Evolutionary conservation across 2,797 vertebrate genomes (phyloP), one percentile per base, ranked within the genome.

Genomic region (Pampus argenteus): DNA sequence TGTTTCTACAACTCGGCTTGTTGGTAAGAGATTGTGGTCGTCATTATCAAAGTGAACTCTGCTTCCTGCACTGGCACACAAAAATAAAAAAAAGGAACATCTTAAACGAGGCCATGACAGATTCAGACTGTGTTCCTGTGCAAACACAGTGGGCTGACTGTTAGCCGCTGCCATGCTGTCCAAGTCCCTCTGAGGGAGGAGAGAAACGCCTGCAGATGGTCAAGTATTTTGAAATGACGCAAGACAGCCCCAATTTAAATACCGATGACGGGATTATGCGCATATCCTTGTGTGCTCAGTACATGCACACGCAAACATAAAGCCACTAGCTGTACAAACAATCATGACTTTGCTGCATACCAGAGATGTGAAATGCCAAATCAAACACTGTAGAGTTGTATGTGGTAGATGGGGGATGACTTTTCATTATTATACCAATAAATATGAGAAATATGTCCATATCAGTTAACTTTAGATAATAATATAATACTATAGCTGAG

Each of bases 171-270:
- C 36, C 70, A 28, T 71, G 52, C 79, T 80, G 76, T 72, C 64
- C 77, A 79, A 82, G 76, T 72, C 64, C 77, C 81, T 78, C 55
- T 31, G 78, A 80, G 83, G 71, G 51, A 5, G 38, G 22, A 38
- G 50, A 59, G 40, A 36, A 66, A 70, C 15, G 38, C 28, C 74
- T 20, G 62, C 88, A 91, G 83, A 89, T 90, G 87, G 84, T 71
- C 66, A 78, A 82, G 66, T 65, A 78, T 82, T 85, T 83, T 49
- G 52, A 76, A 76, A 73, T 67, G 70, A 85, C 0, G 66, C 63
- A 62, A 34, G 50, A 57, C 28, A 64, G 45, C 57, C 50, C 34
- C 55, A 20, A 70, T 85, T 77, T 74, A 78, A 80, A 84, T 76
- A 71, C 49, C 3, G 52, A 67, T 61, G 64, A 66, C 52, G 60